Conservation (phyloP, 1,140 invertebrate species). For the Zaprionus inermis region DNA sequence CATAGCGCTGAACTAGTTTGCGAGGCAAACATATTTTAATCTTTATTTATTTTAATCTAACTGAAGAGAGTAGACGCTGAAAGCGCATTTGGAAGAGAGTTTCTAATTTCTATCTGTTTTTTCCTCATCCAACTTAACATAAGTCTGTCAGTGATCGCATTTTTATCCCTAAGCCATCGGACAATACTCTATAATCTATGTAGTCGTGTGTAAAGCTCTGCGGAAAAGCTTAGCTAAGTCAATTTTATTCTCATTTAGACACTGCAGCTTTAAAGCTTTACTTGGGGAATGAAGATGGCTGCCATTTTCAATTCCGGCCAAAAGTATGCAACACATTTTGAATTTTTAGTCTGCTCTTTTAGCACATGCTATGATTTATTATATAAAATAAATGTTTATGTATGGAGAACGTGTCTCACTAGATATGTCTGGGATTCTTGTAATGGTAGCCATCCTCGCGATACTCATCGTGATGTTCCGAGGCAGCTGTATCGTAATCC, state of each 20-base stretch:
- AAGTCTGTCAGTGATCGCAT: too few relatives aligned
- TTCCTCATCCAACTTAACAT: neutral
- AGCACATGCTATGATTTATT: slow-evolving; percentile 65
- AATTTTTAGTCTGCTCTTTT: slow-evolving; percentile 48
- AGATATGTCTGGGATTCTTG: slow-evolving; percentile 52
- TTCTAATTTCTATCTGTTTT: neutral
- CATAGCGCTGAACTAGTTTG: slow-evolving; percentile 70
- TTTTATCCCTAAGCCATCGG: too few relatives aligned
- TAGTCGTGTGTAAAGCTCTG: slow-evolving; percentile 39
- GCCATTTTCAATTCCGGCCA: neutral
- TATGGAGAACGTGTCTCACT: slow-evolving; percentile 13
- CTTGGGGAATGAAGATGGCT: slow-evolving; percentile 40
- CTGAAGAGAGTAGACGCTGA: neutral
- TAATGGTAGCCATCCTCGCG: slow-evolving; percentile 70
- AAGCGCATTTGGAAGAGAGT: neutral
- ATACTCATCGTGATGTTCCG: slow-evolving; percentile 57
- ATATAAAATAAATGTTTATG: slow-evolving; percentile 1
- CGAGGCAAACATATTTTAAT: slow-evolving; percentile 21
- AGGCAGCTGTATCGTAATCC: slow-evolving; percentile 42
- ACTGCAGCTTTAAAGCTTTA: slow-evolving; percentile 33
- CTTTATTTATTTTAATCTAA: neutral
- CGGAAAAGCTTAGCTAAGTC: slow-evolving; percentile 16
- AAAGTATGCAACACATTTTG: slow-evolving; percentile 44
- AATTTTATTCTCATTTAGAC: neutral
- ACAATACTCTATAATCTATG: slow-evolving; percentile 9